phyloP scores from a whole-genome alignment of 2,113 vertebrate species.

The Cavia porcellus region DNA sequence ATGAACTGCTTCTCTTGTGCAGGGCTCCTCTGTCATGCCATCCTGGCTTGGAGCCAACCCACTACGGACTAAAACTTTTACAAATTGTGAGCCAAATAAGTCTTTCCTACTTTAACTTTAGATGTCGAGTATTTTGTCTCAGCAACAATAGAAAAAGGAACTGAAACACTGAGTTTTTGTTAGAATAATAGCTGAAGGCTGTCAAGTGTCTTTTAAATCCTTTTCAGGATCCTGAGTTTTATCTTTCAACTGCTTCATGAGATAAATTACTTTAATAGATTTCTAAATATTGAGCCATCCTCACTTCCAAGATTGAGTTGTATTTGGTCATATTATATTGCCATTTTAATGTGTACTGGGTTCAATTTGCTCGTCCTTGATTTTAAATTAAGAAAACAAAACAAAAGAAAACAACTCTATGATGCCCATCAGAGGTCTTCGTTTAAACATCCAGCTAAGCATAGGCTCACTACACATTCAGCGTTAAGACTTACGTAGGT shows the following conservation, averaged over 20 bases:
- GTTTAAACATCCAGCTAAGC: background rate
- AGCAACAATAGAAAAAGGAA: background rate
- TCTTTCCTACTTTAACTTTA: background rate
- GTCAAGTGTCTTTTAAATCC: background rate
- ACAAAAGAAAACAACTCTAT: background rate
- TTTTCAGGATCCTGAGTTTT: background rate
- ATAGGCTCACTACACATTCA: background rate
- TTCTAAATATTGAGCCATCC: background rate
- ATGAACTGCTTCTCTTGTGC: background rate
- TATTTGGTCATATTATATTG: background rate
- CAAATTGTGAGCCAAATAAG: background rate
- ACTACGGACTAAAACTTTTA: background rate
- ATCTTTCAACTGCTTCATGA: background rate
- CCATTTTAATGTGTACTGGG: background rate
- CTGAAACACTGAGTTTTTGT: background rate
- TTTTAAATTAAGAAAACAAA: background rate
- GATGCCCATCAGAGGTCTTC: background rate
- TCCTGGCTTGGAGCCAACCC: background rate
- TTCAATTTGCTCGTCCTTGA: background rate
- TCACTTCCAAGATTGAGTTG: background rate
- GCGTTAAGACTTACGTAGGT: background rate
- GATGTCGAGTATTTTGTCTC: background rate
- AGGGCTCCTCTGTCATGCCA: background rate
- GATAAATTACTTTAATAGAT: background rate
- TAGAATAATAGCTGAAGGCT: background rate